These are phyloP conservation scores for Trochalopteron elliotii DNA, from an alignment of 2,113 vertebrate species.

Conservation along the genomic window DNA sequence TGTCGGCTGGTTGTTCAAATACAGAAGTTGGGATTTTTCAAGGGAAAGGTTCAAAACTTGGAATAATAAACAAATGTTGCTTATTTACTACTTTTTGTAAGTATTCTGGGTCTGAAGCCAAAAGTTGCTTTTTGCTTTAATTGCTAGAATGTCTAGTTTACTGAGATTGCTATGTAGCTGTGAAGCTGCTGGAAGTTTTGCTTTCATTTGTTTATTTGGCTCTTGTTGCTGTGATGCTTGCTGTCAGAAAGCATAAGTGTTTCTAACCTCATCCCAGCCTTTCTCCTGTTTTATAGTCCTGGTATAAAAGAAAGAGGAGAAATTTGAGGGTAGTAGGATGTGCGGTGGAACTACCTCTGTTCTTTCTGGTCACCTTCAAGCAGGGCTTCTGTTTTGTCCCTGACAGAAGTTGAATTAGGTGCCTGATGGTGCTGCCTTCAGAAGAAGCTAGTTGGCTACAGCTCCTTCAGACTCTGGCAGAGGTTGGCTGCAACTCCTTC, in stretches of 20 bases:
- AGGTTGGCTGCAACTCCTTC: background rate
- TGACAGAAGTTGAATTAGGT: background rate
- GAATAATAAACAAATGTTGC: background rate
- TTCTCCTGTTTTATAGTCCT: background rate
- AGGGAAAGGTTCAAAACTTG: background rate
- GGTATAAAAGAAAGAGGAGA: background rate
- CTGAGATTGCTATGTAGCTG: background rate
- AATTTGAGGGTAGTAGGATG: background rate
- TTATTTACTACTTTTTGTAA: background rate
- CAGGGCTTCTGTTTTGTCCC: background rate
- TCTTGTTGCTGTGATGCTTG: background rate
- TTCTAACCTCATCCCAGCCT: background rate
- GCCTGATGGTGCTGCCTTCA: background rate
- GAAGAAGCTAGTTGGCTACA: background rate
- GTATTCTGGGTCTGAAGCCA: background rate
- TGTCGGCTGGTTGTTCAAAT: background rate
- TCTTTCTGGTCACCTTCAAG: background rate
- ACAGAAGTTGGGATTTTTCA: background rate
- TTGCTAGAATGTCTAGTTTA: background rate
- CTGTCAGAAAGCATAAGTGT: background rate
- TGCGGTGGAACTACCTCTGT: background rate
- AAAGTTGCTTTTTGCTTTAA: background rate
- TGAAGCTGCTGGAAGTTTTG: slow-evolving; percentile 2
- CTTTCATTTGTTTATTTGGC: background rate
- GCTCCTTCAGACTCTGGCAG: background rate